Evolutionary conservation across 92 coral and sea anemone genomes (phyloP), one percentile per base, ranked within the genome.

Genomic region (Phenganax stokvisi): DNA sequence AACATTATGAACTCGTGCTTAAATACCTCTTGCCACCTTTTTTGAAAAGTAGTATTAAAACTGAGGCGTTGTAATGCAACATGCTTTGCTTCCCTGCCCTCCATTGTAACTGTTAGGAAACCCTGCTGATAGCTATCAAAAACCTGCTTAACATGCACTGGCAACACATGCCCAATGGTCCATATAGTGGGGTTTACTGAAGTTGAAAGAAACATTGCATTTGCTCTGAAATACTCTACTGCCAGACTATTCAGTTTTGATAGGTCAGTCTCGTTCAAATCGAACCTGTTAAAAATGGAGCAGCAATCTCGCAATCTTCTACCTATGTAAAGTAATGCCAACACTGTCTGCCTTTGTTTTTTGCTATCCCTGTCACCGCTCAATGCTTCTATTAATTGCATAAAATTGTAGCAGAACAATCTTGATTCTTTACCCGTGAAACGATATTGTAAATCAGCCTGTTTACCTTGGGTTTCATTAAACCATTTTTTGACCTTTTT

Each of bases 1-100:
- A 90, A 80, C 91, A 88, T 90, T 6, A 90, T 78, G 47, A 88
- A 88, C 56, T 88, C 94, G 66, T 90, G 94, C 84, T 85, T 88
- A 78, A 90, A 90, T 16, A 88, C 79, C 54, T 86, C 89, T 3
- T 37, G 11, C 89, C 91, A 90, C 56, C 93, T 85, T 12, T 80
- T 71, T 53, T 85, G 89, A 73, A 87, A 85, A 13, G 91, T 79
- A 12, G 88, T 85, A 74, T 90, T 87, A 4, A 27, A 76, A 82
- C 93, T 86, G 28, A 85, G 66, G 62, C 80, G 87, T 13, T 85
- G 91, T 52, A 90, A 77, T 44, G 87, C 84, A 54, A 85, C 63
- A 68, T 90, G 93, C 56, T 90, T 90, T 9, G 91, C 93, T 74
- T 88, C 91, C 37, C 88, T 80, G 0, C 88, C 90, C 62, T 87